Conservation (phyloP, 2,888 invertebrate species). For the Dermolepida albohirtum region DNA sequence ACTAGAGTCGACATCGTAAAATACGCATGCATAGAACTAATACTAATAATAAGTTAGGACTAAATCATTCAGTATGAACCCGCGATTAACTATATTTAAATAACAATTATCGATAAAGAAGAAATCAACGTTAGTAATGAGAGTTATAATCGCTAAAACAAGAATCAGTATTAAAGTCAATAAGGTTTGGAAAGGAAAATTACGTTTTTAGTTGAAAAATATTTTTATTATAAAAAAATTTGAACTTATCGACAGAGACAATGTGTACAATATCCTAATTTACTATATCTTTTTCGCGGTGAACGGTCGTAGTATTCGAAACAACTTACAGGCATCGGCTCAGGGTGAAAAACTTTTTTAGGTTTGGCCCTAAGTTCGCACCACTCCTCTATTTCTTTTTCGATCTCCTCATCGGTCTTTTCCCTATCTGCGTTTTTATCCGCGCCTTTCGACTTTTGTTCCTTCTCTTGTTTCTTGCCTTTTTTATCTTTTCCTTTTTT, state of each 20-base stretch:
- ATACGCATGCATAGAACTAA: too few relatives aligned
- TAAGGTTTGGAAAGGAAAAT: too few relatives aligned
- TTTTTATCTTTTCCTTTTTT: slow-evolving; percentile 27
- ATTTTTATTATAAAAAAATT: slow-evolving; percentile 21
- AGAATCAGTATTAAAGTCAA: too few relatives aligned
- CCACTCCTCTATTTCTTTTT: slow-evolving; percentile 53
- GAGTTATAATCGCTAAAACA: too few relatives aligned
- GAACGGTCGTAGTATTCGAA: slow-evolving; percentile 6
- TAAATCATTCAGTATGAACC: too few relatives aligned
- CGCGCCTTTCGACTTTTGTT: slow-evolving; percentile 15
- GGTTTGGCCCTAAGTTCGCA: slow-evolving; percentile 56
- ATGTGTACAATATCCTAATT: slow-evolving; percentile 17
- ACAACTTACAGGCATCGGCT: slow-evolving; percentile 47
- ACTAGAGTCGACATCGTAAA: too few relatives aligned
- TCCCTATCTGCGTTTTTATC: slow-evolving; percentile 24
- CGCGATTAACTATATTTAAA: too few relatives aligned
- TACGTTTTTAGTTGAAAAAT: slow-evolving; percentile 12
- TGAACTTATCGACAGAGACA: slow-evolving; percentile 24
- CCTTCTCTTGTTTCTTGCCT: slow-evolving; percentile 36
- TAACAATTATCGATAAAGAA: too few relatives aligned
- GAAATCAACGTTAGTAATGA: too few relatives aligned
- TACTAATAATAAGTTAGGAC: too few relatives aligned
- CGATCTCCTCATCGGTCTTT: slow-evolving; percentile 39
- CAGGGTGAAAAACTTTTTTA: slow-evolving; percentile 50
- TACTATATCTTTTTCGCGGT: slow-evolving; percentile 1